Percentiles rank a stretch among this genome's conserved stretches.
These are phyloP conservation scores for Ceyx melanurus DNA, from an alignment of 2,113 vertebrate genomes.

Conservation along the genomic window DNA sequence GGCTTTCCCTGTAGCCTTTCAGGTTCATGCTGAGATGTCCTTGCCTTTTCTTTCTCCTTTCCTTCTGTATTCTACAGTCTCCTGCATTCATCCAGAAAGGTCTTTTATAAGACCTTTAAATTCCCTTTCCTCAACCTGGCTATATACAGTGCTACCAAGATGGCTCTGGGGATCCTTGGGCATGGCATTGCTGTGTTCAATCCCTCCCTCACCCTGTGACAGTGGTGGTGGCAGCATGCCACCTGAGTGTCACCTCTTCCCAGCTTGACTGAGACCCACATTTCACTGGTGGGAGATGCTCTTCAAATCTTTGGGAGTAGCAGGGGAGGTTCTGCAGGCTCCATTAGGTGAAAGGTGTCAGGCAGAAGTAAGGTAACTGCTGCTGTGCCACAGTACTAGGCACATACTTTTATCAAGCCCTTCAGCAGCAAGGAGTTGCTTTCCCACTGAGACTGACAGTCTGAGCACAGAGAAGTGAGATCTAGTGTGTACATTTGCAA, in stretches of 20 bases:
- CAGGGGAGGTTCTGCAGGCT: neutral
- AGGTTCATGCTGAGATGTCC: neutral
- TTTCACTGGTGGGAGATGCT: neutral
- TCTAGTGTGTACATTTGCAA: neutral
- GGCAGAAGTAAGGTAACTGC: neutral
- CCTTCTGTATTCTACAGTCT: neutral
- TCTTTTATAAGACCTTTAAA: neutral
- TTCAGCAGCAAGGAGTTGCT: neutral
- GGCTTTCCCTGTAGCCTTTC: constrained; percentile 14
- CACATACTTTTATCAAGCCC: neutral
- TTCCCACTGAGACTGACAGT: neutral
- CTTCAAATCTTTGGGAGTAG: neutral
- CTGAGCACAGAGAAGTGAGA: neutral
- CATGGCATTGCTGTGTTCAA: neutral
- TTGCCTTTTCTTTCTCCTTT: neutral
- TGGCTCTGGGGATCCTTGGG: neutral
- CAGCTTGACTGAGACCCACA: neutral
- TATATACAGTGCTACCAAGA: neutral
- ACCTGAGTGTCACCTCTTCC: neutral
- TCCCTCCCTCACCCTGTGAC: neutral
- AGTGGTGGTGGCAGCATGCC: neutral
- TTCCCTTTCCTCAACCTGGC: neutral
- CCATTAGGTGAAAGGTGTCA: neutral
- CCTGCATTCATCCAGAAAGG: neutral
- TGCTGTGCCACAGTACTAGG: neutral